Percentiles rank a stretch among this genome's conserved stretches.
phyloP scores from a whole-genome alignment of 2,888 invertebrate species.

The Papilio protenor region DNA sequence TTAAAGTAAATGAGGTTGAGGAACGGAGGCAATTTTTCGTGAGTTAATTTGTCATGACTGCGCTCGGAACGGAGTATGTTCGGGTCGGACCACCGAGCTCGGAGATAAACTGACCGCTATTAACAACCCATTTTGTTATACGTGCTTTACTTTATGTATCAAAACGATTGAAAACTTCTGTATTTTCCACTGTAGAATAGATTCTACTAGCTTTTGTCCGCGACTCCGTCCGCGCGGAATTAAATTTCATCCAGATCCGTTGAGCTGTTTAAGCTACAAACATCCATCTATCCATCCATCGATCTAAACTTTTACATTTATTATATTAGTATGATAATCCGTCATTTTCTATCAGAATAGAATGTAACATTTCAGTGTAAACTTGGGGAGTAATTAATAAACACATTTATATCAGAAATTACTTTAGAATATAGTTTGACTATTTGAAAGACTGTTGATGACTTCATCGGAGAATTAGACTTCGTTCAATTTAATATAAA shows the following conservation, averaged over 20 bases:
- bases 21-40: conserved; percentile 62
- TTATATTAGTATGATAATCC: too few species aligned
- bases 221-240: too few species aligned
- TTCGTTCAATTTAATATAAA: neutral
- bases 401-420: neutral
- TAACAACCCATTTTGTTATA: conserved; percentile 18
- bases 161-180: neutral
- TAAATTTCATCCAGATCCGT: too few species aligned
- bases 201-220: too few species aligned
- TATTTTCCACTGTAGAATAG: too few species aligned
- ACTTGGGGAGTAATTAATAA: neutral
- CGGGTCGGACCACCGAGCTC: conserved; percentile 64
- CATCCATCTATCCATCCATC: too few species aligned
- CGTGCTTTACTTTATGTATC: neutral
- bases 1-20: conserved; percentile 58
- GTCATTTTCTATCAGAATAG: too few species aligned
- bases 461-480: neutral
- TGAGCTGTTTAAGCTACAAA: too few species aligned
- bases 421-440: neutral
- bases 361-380: too few species aligned
- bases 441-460: neutral
- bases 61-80: conserved; percentile 50
- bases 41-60: conserved; percentile 68
- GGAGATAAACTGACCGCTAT: conserved; percentile 36
- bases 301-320: too few species aligned